Base-by-base conservation (phyloP, 2,113 vertebrate genomes). In the Ivindomyrus marchei region DNA sequence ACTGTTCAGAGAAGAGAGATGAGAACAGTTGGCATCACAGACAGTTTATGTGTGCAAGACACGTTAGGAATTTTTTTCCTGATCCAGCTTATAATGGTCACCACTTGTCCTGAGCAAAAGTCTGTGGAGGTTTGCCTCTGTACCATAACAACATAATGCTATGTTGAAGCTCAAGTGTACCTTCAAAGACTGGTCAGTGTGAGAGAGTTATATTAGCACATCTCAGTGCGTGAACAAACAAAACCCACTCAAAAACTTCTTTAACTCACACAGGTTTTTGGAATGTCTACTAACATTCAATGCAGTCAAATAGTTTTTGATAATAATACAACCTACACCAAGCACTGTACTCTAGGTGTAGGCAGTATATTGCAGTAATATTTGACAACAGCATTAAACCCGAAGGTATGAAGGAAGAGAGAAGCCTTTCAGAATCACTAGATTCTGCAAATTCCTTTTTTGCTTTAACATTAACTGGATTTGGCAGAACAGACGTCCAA, bases 381-480 rank as follows among this genome's bases (percentile, higher is more conserved):
- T 74, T 17, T 53, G 49, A 52, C 21, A n/a, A 74, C 13, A 13
- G 8, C 70, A 74, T 74, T 66, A 46, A 46, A 46, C 39, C 5
- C 1, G 4, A 36, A 88, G 19, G 42, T 88, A 47, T 74, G 58
- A n/a, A 77, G n/a, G 11, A 89, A 89, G 62, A 89, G 66, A 77
- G 62, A 11, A 46, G 3, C 2, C 1, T 77, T 88, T 62, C 85
- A 87, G 11, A 53, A 10, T 47, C n/a, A 46, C 53, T 88, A 1
- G 47, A 92, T 86, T 89, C 85, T 83, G 92, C 92, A 91, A 91
- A 91, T 89, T 50, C 42, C 56, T 70, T 87, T 89, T 91, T 90
- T 89, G 90, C 89, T 85, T 89, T 93, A 93, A 90, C 91, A 88
- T 88, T 91, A 39, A 86, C 39, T 46, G 91, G 83, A 85, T 91